A percentile compares a stretch with the other conserved stretches of the same genome.
phyloP scores from a whole-genome alignment of 2,888 invertebrate genomes.

The Hyposoter dolosus region DNA sequence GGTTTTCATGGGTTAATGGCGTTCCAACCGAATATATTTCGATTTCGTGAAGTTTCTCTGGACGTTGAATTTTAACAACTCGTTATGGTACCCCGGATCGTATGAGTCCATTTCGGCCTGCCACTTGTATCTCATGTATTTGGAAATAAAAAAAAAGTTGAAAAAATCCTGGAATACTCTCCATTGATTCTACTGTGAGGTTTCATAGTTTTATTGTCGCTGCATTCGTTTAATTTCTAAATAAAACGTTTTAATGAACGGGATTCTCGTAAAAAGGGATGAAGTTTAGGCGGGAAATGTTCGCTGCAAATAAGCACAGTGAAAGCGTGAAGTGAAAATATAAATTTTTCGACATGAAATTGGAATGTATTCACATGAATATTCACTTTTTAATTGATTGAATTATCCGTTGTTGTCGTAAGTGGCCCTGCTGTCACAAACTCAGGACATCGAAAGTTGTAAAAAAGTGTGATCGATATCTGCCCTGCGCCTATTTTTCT shows the following conservation, averaged over 20 bases:
- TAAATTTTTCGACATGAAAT: neutral
- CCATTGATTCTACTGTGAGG: too few species aligned
- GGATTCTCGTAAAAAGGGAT: too few species aligned
- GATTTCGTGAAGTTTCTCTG: neutral
- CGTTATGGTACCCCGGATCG: neutral
- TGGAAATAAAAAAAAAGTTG: too few species aligned
- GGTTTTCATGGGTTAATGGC: neutral
- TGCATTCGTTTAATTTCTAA: too few species aligned
- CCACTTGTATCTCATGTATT: too few species aligned
- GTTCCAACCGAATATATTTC: neutral
- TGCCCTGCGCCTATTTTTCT: too few species aligned
- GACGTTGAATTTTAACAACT: neutral
- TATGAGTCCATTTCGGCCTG: too few species aligned
- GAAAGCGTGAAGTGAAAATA: neutral
- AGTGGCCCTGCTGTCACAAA: neutral
- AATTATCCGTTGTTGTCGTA: neutral
- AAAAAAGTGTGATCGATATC: too few species aligned
- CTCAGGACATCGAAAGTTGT: neutral
- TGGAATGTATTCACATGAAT: conserved; percentile 2
- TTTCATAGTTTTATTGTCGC: too few species aligned
- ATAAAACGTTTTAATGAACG: too few species aligned
- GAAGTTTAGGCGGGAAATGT: neutral
- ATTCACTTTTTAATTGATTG: neutral
- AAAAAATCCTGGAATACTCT: too few species aligned
- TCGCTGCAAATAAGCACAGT: neutral